phyloP scores from a whole-genome alignment of 2,888 invertebrate species.

The Trichopria drosophilae region DNA sequence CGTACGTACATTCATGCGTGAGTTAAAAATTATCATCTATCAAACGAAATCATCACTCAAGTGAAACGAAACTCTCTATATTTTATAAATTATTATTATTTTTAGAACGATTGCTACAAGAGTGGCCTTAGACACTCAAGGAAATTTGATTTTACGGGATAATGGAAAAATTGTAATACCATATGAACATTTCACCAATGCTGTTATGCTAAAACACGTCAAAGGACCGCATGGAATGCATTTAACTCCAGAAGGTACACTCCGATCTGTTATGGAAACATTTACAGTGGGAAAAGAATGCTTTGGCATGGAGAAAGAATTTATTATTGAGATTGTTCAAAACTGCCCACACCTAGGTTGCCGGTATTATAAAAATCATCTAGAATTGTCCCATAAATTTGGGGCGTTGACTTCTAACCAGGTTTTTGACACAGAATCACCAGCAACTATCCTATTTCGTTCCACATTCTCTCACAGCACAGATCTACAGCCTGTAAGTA shows the following conservation, averaged over 20 bases:
- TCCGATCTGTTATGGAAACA: conserved; percentile 82
- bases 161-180: conserved; percentile 88
- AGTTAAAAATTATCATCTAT: no score
- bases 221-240: conserved; percentile 85
- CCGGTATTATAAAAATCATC: conserved; percentile 82
- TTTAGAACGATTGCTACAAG: conserved; percentile 83
- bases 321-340: conserved; percentile 85
- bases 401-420: conserved; percentile 52
- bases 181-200: conserved; percentile 88
- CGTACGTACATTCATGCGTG: no score
- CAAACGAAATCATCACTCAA: no score
- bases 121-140: conserved; percentile 81
- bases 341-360: conserved; percentile 87
- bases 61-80: no score
- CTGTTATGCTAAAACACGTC: conserved; percentile 89
- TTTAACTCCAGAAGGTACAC: conserved; percentile 80
- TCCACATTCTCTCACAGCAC: conserved; percentile 51
- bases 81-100: conserved; percentile 39
- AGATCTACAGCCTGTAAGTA: conserved; percentile 49
- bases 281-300: conserved; percentile 82
- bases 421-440: conserved; percentile 52
- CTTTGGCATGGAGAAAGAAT: conserved; percentile 88
- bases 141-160: conserved; percentile 78
- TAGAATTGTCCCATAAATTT: conserved; percentile 63
- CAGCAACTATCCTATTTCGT: no score